These are phyloP conservation scores for Polyergus mexicanus DNA, from an alignment of 1,140 invertebrate genomes.

Conservation along the genomic window DNA sequence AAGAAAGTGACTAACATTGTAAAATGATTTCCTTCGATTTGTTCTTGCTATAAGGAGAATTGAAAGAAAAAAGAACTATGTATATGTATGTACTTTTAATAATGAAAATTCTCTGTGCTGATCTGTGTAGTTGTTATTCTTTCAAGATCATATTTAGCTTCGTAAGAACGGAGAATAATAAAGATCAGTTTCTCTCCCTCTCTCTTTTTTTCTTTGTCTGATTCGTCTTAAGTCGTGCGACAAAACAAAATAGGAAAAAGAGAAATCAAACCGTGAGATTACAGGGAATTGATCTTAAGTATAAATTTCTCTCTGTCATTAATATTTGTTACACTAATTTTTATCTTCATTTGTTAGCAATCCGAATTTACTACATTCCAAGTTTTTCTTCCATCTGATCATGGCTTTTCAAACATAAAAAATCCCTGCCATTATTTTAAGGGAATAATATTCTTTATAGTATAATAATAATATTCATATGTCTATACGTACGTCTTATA, in stretches of 20 bases:
- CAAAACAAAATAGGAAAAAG: constrained; percentile 32
- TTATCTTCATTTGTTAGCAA: neutral
- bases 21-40: neutral
- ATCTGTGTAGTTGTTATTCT: neutral
- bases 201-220: too few species aligned
- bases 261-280: constrained; percentile 52
- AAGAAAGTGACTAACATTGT: neutral
- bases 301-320: constrained; percentile 17
- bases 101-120: neutral
- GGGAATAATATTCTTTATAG: neutral
- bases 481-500: neutral
- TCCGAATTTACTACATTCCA: neutral
- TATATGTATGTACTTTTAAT: neutral
- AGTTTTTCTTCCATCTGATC: neutral
- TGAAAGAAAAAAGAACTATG: neutral
- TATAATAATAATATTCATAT: neutral
- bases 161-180: neutral
- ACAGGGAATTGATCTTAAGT: neutral
- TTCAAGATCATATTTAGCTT: neutral
- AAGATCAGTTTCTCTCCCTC: neutral
- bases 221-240: neutral
- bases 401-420: neutral
- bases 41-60: neutral
- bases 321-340: constrained; percentile 20
- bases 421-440: constrained; percentile 14